Base-by-base conservation (phyloP, 92 coral and sea anemone species). In the Parazoanthus darwini region DNA sequence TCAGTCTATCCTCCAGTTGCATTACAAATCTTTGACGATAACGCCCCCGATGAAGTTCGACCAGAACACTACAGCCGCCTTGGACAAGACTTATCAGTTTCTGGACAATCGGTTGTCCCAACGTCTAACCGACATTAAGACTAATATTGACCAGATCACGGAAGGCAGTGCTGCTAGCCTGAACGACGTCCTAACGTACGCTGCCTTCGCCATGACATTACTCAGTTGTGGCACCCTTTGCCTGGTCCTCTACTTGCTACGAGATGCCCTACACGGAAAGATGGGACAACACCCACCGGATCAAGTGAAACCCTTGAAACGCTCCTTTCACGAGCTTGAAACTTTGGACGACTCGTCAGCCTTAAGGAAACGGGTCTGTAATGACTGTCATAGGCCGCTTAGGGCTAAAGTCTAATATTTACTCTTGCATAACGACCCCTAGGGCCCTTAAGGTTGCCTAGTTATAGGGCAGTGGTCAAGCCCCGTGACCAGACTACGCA, bases 81-180 rank as follows among this genome's bases (percentile, higher is more conserved):
- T 74, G 35, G 82, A 78, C 54, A 78, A 78, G 51, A 78, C 82
- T 5, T 78, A 78, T 25, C 82, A 37, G 54, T n/a, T 50, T 25
- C 82, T 13, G 0, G 82, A 78, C 25, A 50, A 50, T 14, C 51
- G 29, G 22, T 4, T 42, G 4, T 18, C 82, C 23, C 3, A 78
- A 15, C 14, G 37, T 22, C 58, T 13, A 37, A 50, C 82, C 8
- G 63, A 42, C 63, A 50, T 50, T 10, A 50, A n/a, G 18, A 6
- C 23, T 8, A 42, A 78, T 11, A 78, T 78, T 22, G 51, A 35
- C 5, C 22, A 50, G 48, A 44, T 51, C 0, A 35, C 72, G 1
- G 67, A 48, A 65, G 42, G 0, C 22, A n/a, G 18, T 14, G 4
- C 79, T 10, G 54, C 85, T 7, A 81, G 44, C 38, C 8, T 37